Base-by-base conservation (phyloP, 1,140 invertebrate genomes). In the Myzus persicae region DNA sequence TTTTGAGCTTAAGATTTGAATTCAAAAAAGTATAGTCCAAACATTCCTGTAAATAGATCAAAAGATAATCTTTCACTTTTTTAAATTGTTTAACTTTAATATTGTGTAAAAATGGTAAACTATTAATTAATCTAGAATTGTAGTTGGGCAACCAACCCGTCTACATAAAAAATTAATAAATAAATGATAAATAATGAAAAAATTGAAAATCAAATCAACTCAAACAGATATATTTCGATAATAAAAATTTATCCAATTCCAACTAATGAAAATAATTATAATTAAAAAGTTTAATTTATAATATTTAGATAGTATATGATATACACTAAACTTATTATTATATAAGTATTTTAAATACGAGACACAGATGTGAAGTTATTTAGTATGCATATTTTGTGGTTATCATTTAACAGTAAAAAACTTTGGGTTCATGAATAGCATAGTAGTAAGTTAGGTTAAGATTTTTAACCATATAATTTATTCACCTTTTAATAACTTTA, bases 371-470 rank as follows among this genome's bases (percentile, higher is more conserved):
- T 11, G 42, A 31, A 44, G 14, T 85, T 85, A 84, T 84, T 24
- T 82, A 82, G 5, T 40, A 85, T 85, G 26, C 22, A 85, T 44
- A 85, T 44, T 18, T 44, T 44, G 40, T n/a, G 84, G 42, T 44
- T 85, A 85, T 44, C 24, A 85, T 85, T 85, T 44, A 85, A 85
- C 42, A 42, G 31, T 85, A 31, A 85, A 85, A 85, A 42, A 85
- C 84, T 85, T 85, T 46, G 26, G 0, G 84, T 85, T 85, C 84
- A 85, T 85, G 84, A 85, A 85, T 44, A 85, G 38, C 31, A 18
- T 85, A 85, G 84, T 31, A 44, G 84, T 44, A 85, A 85, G 26
- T 40, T 85, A 76, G 31, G 59, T 36, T 76, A 76, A 26, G 31
- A 85, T 85, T 85, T 46, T 44, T 51, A 51, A 20, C 11, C 24